phyloP scores from a whole-genome alignment of 2,113 vertebrate genomes.

The Chrysochloris asiatica region DNA sequence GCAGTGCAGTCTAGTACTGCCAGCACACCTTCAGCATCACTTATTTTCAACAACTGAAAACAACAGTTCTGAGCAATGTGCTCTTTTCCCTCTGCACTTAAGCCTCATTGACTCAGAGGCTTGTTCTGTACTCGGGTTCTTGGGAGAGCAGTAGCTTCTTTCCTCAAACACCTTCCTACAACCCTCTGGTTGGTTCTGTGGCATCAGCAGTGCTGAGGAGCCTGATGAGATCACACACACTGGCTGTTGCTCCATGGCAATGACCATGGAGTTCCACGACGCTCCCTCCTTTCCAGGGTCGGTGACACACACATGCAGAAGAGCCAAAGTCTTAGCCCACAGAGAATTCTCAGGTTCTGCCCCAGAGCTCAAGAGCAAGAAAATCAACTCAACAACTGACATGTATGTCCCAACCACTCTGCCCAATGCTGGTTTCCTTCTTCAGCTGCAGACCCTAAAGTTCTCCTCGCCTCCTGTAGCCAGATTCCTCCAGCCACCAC shows the following conservation, averaged over 20 bases:
- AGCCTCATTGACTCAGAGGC: neutral
- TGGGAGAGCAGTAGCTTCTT: neutral
- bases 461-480: neutral
- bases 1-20: neutral
- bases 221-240: neutral
- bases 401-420: rapidly evolving
- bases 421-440: too few relatives aligned
- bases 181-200: neutral
- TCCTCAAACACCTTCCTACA: neutral
- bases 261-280: too few relatives aligned
- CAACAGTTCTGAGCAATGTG: neutral
- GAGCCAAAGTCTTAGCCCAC: rapidly evolving
- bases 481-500: neutral
- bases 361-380: neutral
- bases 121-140: neutral
- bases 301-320: neutral
- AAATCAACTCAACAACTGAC: neutral
- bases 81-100: neutral
- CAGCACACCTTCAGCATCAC: neutral
- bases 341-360: rapidly evolving
- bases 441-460: neutral
- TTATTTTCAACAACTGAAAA: neutral
- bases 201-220: neutral
- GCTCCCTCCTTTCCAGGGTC: neutral
- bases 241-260: neutral